Base-by-base conservation (phyloP, 1,140 invertebrate species). In the Lepeophtheirus salmonis region DNA sequence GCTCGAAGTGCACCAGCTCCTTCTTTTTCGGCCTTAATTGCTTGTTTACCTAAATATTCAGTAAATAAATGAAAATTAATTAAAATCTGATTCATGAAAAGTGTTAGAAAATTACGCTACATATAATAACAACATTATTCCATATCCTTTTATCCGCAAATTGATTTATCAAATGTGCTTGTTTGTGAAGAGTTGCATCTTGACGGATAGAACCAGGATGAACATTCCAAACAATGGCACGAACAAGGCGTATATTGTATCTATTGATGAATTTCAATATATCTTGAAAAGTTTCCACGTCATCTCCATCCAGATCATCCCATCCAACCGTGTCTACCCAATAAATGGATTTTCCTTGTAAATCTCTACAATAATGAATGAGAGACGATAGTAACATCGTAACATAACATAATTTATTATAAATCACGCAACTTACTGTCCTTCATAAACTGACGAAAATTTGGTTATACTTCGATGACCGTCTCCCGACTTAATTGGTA, bases 281-380 rank as follows among this genome's bases (percentile, higher is more conserved):
- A 6, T 16, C n/a, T 21, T 52, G 50, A 22, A 52, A 52, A 16
- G 21, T 52, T 16, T 52, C 50, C 50, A 52, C 21, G 50, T 52
- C 50, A 52, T 52, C 50, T 52, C 50, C 50, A 21, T 52, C 50
- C 12, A 52, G n/a, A 13, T 52, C 50, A 21, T 52, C 50, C 50
- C 50, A 52, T 4, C 50, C 50, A 10, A 52, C 50, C 12, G 50
- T 52, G 20, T 52, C 50, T 12, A 52, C 21, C 50, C 50, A 52
- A 10, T 6, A 16, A 16, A 52, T 12, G 16, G n/a, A 16, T 6
- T 52, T 52, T 14, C 16, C 50, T 6, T 41, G 6, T 6, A n/a
- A n/a, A 41, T 41, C 30, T n/a, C 30, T 41, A 41, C 30, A 41
- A 41, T 10, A 41, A 41, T 41, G 30, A 41, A 41, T 41, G 30